Conservation (phyloP, 2,113 vertebrate species). For the Vidua chalybeata region DNA sequence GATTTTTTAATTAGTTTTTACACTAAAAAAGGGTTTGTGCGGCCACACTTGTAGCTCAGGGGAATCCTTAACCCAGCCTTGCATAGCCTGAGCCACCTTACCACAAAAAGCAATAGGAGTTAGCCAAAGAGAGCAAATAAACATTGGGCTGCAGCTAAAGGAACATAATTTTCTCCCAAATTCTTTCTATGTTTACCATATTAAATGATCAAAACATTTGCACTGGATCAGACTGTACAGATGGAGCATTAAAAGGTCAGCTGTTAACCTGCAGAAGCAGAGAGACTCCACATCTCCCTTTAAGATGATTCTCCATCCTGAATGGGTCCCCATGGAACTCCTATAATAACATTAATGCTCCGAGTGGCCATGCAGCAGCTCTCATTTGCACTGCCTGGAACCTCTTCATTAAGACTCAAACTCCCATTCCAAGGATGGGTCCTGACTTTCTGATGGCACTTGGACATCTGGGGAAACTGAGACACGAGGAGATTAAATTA, state of each 20-base stretch:
- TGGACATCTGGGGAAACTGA: neutral
- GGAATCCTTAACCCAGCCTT: slow-evolving; percentile 44
- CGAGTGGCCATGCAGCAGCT: neutral
- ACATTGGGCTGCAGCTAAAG: neutral
- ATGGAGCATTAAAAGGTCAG: slow-evolving; percentile 44
- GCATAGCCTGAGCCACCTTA: slow-evolving; percentile 1
- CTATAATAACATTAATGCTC: slow-evolving; percentile 22
- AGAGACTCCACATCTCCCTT: slow-evolving; percentile 36
- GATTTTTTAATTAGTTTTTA: slow-evolving; percentile 40
- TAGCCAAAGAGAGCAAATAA: neutral
- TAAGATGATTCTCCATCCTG: slow-evolving; percentile 21
- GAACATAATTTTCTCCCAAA: neutral
- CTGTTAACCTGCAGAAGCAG: slow-evolving; percentile 13
- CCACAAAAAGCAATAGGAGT: neutral
- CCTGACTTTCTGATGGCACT: neutral
- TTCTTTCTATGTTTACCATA: neutral
- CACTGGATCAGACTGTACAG: neutral
- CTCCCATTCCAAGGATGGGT: neutral
- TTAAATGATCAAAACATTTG: slow-evolving; percentile 35
- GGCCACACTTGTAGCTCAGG: slow-evolving; percentile 24
- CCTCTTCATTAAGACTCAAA: slow-evolving; percentile 27
- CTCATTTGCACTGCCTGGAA: neutral
- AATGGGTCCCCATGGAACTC: slow-evolving; percentile 8
- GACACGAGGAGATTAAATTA: neutral
- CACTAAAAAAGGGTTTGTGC: neutral